phyloP scores from a whole-genome alignment of 2,888 invertebrate genomes.

The Luffia ferchaultella region DNA sequence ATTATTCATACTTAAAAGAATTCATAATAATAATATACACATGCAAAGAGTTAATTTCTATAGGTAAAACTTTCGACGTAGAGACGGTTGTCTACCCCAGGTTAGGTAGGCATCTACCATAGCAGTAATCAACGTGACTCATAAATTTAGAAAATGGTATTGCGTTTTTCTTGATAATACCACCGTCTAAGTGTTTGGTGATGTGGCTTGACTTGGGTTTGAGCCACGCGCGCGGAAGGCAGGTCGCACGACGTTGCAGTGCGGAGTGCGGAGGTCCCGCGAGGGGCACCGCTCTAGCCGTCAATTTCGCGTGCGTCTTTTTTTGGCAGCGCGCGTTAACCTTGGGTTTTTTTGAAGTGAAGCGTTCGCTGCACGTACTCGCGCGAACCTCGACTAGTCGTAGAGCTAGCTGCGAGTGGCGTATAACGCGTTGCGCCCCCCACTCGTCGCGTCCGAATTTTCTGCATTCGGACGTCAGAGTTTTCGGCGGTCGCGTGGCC shows the following conservation, averaged over 20 bases:
- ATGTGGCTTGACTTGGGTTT: no score
- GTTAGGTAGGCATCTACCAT: no score
- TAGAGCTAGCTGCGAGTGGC: conserved; percentile 26
- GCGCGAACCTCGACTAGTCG: conserved; percentile 61
- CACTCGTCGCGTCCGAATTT: conserved; percentile 62
- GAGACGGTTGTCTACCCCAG: no score
- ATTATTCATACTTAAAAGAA: no score
- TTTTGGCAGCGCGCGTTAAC: conserved; percentile 65
- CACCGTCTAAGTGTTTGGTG: no score
- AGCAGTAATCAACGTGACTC: no score
- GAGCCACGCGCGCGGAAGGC: conserved; percentile 32
- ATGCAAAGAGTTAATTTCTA: no score
- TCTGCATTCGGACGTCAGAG: conserved; percentile 61
- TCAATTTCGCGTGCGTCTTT: conserved; percentile 65
- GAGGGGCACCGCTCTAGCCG: conserved; percentile 48
- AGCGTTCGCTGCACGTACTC: conserved; percentile 63
- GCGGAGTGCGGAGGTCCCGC: conserved; percentile 25
- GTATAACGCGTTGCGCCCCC: conserved; percentile 34
- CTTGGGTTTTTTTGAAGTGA: conserved; percentile 64
- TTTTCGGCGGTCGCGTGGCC: conserved; percentile 49
- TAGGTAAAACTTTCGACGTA: no score
- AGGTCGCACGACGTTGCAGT: conserved; percentile 38
- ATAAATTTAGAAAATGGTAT: no score
- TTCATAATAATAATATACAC: no score
- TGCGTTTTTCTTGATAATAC: no score